A percentile compares a stretch with the other conserved stretches of the same genome.
phyloP scores from a whole-genome alignment of 2,888 invertebrate species.

The Nesidiocoris tenuis region DNA sequence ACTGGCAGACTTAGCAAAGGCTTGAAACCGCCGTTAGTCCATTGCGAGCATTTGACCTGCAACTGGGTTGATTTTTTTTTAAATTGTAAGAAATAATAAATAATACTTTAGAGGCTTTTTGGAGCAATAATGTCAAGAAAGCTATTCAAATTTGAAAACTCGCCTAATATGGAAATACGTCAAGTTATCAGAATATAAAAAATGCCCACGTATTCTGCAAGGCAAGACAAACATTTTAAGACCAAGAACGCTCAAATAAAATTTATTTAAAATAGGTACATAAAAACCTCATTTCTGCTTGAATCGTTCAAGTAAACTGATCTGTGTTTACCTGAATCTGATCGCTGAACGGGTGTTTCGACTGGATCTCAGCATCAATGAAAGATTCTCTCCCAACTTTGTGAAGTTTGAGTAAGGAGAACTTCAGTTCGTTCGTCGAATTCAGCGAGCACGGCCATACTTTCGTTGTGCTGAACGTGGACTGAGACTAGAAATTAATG shows the following conservation, averaged over 20 bases:
- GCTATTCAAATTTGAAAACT: no score
- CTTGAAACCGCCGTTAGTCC: constrained; percentile 21
- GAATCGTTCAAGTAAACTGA: no score
- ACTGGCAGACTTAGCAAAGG: neutral
- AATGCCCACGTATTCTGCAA: no score
- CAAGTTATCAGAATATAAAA: no score
- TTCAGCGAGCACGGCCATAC: constrained; percentile 8
- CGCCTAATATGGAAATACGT: no score
- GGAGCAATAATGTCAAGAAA: no score
- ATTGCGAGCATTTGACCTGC: constrained; percentile 1
- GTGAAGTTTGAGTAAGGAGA: neutral
- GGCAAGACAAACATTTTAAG: no score
- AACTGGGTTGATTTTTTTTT: neutral
- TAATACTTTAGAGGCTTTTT: no score
- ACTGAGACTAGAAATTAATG: neutral
- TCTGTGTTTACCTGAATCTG: constrained; percentile 11
- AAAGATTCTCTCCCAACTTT: constrained; percentile 8
- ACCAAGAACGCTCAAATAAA: no score
- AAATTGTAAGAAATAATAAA: neutral
- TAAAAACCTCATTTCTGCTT: no score
- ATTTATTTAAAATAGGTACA: no score
- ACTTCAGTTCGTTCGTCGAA: neutral
- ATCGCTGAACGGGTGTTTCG: constrained; percentile 10
- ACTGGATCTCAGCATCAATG: neutral
- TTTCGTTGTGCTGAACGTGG: neutral